phyloP scores from a whole-genome alignment of 2,888 invertebrate genomes.

The Nomada fucata region DNA sequence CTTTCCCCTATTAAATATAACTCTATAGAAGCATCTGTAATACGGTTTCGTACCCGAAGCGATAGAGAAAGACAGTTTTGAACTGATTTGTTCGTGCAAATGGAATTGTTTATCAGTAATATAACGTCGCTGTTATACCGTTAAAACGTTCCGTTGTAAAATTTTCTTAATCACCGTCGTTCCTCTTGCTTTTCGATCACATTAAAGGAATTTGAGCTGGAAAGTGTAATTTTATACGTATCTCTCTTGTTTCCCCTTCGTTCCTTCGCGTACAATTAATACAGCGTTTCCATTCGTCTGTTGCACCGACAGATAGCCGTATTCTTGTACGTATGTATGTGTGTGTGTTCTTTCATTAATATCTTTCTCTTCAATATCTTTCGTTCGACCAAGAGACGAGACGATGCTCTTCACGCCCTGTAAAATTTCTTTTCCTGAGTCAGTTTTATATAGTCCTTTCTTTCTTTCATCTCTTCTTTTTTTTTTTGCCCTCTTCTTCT shows the following conservation, averaged over 20 bases:
- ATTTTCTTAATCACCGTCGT: constrained; percentile 5
- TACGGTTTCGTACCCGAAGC: constrained; percentile 62
- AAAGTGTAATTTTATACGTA: constrained; percentile 31
- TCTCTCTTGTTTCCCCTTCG: constrained; percentile 12
- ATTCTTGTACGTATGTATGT: constrained; percentile 1
- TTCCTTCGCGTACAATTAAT: constrained; percentile 19
- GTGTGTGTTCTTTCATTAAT: neutral
- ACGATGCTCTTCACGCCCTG: constrained; percentile 65
- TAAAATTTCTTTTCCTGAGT: constrained; percentile 79
- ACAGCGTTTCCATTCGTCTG: constrained; percentile 42
- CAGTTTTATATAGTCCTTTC: constrained; percentile 51
- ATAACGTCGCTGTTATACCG: neutral
- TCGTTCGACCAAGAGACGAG: constrained; percentile 49
- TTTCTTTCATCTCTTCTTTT: constrained; percentile 24
- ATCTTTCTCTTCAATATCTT: constrained; percentile 20
- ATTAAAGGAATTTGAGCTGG: constrained; percentile 36
- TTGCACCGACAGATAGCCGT: constrained; percentile 43
- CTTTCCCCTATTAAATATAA: neutral
- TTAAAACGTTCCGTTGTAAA: constrained; percentile 29
- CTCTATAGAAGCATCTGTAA: constrained; percentile 46
- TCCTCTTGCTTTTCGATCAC: neutral
- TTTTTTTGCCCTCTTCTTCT: constrained; percentile 17
- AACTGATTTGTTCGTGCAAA: constrained; percentile 26
- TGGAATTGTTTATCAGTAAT: neutral
- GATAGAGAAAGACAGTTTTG: constrained; percentile 36